Percentiles rank a stretch among this genome's conserved stretches.
These are phyloP conservation scores for Temnopleurus reevesii DNA, from an alignment of 53 echinoderm and acorn worm species.

Conservation along the genomic window DNA sequence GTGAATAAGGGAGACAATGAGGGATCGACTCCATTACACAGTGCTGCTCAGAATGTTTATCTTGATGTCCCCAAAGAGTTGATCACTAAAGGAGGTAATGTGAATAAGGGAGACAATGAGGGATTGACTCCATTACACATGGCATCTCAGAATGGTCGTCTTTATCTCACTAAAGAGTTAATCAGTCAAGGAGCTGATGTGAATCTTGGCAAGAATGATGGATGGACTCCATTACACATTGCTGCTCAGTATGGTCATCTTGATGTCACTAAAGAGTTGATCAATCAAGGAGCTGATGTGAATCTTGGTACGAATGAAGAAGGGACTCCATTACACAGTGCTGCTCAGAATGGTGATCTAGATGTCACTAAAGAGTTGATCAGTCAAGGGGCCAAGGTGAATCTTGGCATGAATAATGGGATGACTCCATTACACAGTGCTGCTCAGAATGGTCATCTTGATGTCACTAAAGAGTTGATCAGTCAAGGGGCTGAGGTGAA, in stretches of 20 bases:
- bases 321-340: not conserved
- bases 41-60: not conserved
- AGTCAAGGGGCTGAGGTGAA: conserved; percentile 32
- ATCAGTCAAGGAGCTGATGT: not conserved
- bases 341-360: not conserved
- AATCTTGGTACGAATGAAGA: not conserved
- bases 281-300: not conserved
- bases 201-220: not conserved
- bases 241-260: not conserved
- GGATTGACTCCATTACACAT: not conserved
- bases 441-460: conserved; percentile 29
- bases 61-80: not conserved
- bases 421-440: too few relatives aligned
- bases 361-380: not conserved
- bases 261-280: not conserved
- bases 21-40: not conserved
- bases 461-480: not conserved
- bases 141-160: not conserved
- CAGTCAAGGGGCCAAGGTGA: not conserved
- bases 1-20: not conserved
- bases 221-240: not conserved
- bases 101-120: not conserved
- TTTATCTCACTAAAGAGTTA: not conserved
- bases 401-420: too few relatives aligned
- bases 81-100: not conserved